Conservation (phyloP, 2,113 vertebrate genomes). For the Poeciliopsis prolifica region DNA sequence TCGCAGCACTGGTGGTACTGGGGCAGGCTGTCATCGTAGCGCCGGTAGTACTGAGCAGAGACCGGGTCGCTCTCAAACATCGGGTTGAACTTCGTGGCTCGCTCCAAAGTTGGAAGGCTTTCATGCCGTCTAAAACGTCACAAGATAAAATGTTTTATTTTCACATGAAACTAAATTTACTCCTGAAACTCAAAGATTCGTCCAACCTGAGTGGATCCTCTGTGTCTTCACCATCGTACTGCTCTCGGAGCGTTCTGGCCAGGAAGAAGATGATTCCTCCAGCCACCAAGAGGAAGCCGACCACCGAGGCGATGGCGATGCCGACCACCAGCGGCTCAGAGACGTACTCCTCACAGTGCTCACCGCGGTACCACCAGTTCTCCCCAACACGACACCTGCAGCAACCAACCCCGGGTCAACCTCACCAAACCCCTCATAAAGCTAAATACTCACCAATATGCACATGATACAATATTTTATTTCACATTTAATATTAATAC, state of each 20-base stretch:
- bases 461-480: background rate
- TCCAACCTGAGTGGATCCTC: constrained; percentile 84
- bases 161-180: background rate
- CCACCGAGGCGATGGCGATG: constrained; percentile 86
- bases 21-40: constrained; percentile 73
- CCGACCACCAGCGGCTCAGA: constrained; percentile 91
- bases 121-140: constrained; percentile 75
- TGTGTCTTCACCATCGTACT: constrained; percentile 81
- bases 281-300: constrained; percentile 85
- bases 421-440: background rate
- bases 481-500: background rate
- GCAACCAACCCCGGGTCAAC: background rate
- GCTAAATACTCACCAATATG: background rate
- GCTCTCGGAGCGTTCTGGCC: constrained; percentile 82
- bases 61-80: constrained; percentile 82
- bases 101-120: constrained; percentile 82
- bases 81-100: constrained; percentile 84
- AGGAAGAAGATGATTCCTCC: constrained; percentile 87
- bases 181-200: background rate
- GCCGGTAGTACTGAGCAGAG: constrained; percentile 79
- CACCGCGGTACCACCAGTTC: constrained; percentile 96
- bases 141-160: background rate
- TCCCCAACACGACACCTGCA: constrained; percentile 91
- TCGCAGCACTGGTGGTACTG: constrained; percentile 70
- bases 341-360: constrained; percentile 92